These are phyloP conservation scores for Ondatra zibethicus DNA, from an alignment of 2,113 vertebrate species.

Conservation along the genomic window DNA sequence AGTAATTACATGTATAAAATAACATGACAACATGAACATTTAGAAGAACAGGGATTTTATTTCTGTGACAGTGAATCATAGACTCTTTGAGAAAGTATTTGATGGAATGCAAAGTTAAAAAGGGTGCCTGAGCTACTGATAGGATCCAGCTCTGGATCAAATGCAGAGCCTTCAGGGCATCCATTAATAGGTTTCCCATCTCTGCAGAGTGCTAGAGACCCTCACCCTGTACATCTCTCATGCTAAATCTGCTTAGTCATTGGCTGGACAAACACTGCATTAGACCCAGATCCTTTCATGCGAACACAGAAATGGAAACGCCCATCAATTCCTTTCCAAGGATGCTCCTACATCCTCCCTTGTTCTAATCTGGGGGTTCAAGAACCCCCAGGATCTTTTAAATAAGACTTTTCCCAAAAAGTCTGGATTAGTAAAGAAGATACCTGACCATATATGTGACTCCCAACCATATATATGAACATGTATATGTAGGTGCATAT, in stretches of 20 bases:
- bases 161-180: neutral
- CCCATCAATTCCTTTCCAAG: neutral
- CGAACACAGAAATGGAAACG: neutral
- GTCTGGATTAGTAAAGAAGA: neutral
- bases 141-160: neutral
- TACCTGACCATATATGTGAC: neutral
- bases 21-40: neutral
- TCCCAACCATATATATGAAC: neutral
- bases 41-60: slow-evolving; percentile 6
- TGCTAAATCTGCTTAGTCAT: neutral
- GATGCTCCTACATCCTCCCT: no score
- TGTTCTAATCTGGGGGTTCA: neutral
- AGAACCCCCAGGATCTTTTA: neutral
- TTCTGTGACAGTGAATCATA: neutral
- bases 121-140: neutral
- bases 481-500: neutral
- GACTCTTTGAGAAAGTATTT: neutral
- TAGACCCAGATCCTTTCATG: neutral
- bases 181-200: neutral
- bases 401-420: neutral
- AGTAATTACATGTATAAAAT: neutral
- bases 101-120: neutral
- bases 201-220: neutral
- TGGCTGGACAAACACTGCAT: neutral
- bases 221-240: neutral